A percentile compares a stretch with the other conserved stretches of the same genome.
Evolutionary conservation across 37 sponge, comb jelly and placozoan species (phyloP).

Genomic region (Cladorhizidae sp.): DNA sequence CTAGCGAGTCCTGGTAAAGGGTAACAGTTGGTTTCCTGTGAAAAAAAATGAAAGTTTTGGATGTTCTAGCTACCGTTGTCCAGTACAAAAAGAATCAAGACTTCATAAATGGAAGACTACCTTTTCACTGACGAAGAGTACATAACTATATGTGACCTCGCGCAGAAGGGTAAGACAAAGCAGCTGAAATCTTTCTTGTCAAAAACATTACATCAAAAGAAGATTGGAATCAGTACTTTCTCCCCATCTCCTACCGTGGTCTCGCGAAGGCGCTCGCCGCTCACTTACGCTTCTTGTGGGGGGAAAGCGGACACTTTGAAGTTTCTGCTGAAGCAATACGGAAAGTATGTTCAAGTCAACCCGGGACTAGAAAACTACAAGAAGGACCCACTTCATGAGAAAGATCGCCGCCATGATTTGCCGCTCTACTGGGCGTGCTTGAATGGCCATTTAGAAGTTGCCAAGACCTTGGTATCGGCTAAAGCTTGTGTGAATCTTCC

Average conservation of each 20-base stretch:
- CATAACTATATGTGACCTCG: constrained; percentile 5
- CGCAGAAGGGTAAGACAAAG: neutral
- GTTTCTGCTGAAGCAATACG: constrained; percentile 31
- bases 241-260: constrained; percentile 2
- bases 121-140: constrained; percentile 26
- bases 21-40: too few relatives aligned
- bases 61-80: too few relatives aligned
- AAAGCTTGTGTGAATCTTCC: constrained; percentile 65
- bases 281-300: constrained; percentile 44
- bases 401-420: constrained; percentile 60
- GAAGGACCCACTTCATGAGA: constrained; percentile 24
- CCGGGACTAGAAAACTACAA: constrained; percentile 23
- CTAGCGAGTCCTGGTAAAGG: too few relatives aligned
- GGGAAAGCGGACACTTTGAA: constrained; percentile 34
- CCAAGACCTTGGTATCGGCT: constrained; percentile 46
- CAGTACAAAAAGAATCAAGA: too few relatives aligned
- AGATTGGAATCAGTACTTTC: constrained; percentile 1
- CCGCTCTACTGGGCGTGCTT: constrained; percentile 73
- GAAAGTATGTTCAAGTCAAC: constrained; percentile 22
- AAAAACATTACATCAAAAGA: neutral
- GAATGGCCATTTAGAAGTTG: constrained; percentile 69
- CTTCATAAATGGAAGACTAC: neutral
- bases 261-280: constrained; percentile 32
- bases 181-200: constrained; percentile 27
- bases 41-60: too few relatives aligned